Conservation (phyloP, 2,113 vertebrate genomes). For the Capreolus pygargus region DNA sequence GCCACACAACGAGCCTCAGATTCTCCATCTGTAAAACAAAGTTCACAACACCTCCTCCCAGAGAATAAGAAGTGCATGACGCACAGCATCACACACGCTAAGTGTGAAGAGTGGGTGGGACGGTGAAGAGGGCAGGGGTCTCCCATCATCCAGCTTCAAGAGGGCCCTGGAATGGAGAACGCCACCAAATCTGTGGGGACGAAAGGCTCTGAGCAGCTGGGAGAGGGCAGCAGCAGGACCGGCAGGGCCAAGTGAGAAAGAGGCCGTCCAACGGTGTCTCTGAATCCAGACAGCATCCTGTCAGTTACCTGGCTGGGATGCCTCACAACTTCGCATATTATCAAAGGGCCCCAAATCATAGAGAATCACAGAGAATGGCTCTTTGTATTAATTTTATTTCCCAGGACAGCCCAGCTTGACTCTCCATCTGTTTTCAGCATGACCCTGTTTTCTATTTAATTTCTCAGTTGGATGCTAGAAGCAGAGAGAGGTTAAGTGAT, state of each 20-base stretch:
- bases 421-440: conserved; percentile 30
- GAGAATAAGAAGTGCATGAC: background rate
- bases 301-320: background rate
- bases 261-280: rapidly evolving
- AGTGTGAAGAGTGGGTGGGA: background rate
- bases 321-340: background rate
- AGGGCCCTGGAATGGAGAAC: no score
- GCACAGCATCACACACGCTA: rapidly evolving
- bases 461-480: conserved; percentile 13
- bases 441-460: conserved; percentile 9
- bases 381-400: conserved; percentile 40
- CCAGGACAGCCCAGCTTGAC: background rate
- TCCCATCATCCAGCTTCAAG: background rate
- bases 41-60: background rate
- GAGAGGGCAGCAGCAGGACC: background rate
- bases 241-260: background rate
- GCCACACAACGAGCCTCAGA: background rate
- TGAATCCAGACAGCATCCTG: background rate
- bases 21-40: background rate
- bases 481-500: conserved; percentile 4
- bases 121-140: background rate
- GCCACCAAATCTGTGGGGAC: background rate
- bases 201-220: background rate
- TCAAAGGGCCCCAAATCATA: background rate
- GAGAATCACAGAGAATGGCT: background rate